Base-by-base conservation (phyloP, 2,113 vertebrate genomes). In the Bucco capensis region DNA sequence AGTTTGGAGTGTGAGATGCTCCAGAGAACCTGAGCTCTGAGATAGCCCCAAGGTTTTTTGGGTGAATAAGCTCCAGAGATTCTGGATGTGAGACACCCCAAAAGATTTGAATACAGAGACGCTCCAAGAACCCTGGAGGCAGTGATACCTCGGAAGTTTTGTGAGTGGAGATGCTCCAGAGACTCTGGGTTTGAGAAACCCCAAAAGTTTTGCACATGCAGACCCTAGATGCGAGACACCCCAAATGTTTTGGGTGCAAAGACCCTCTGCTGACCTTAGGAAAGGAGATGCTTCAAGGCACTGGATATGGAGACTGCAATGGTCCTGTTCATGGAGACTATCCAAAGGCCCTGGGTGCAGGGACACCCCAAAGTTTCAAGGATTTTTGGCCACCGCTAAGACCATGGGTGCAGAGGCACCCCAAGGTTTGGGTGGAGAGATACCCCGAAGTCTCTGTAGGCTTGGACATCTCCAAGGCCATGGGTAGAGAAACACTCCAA, bases 1-100 rank as follows among this genome's bases (percentile, higher is more conserved):
- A 19, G 5, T 42, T 50, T 24, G 30, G 1, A 0, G 4, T 56
- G 30, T 1, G 31, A n/a, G 22, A 15, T 5, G 27, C 14, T 13
- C 42, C 30, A 23, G 28, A 35, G 17, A 15, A 13, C 40, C 23
- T 44, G 31, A 6, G 8, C 19, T 56, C 28, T 30, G n/a, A 6
- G 38, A 60, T 1, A 69, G 4, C 54, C 24, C 17, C 3, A 19
- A 70, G 28, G 10, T 8, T 83, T 17, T 17, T 31, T 15, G 6
- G 4, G 21, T 3, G 18, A 16, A 47, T 19, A 21, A 5, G 4
- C 8, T 57, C 12, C 61, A 49, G 14, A 19, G 30, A 4, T 8
- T 4, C 30, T 28, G 16, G 23, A 9, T 31, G 25, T 22, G 33
- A 50, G 64, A 47, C 3, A 31, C 8, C 25, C 38, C 56, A 9